Evolutionary conservation across 2,888 invertebrate species (phyloP), one percentile per base, ranked within the genome.

Genomic region (Cinara cedri): DNA sequence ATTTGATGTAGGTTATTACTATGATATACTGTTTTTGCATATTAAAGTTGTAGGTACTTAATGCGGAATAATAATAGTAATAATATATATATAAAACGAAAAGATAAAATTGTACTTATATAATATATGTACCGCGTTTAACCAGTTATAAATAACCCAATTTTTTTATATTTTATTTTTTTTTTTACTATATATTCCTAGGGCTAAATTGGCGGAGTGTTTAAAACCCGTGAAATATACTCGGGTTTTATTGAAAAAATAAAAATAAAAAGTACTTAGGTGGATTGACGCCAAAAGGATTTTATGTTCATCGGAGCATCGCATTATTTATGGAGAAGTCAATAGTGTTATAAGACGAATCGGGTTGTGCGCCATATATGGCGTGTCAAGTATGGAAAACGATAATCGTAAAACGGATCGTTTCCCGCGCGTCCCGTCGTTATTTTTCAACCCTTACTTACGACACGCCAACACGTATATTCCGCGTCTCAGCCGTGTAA

Each of bases 361-460:
- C 62, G 72, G 34, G 26, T 62, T 51, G 34, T 11, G 21, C 42
- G n/a, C 13, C 9, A 10, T 34, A 9, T 21, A 62, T 2, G 63
- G 63, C 74, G 65, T 54, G 74, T 75, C 24, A 54, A 75, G 74
- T 75, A 54, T 65, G 65, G 54, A 44, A 65, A 54, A 54, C 74
- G 63, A 75, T 74, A 74, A 65, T 75, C 74, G 72, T 74, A 74
- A 74, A 74, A 75, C 63, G 54, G 42, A 3, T 65, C 65, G 44
- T 75, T 54, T 54, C 21, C 54, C 63, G 34, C 34, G 34, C 34
- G 24, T n/a, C 54, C 34, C 72, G n/a, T 65, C 74, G 54, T 44
- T 44, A 65, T 54, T 54, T 54, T 65, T 54, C 65, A 54, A 24
- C 63, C 42, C 63, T 65, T 54, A 26, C 54, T 16, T 26, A 60